Base-by-base conservation (phyloP, 2,888 invertebrate species). In the Orthosia incerta region DNA sequence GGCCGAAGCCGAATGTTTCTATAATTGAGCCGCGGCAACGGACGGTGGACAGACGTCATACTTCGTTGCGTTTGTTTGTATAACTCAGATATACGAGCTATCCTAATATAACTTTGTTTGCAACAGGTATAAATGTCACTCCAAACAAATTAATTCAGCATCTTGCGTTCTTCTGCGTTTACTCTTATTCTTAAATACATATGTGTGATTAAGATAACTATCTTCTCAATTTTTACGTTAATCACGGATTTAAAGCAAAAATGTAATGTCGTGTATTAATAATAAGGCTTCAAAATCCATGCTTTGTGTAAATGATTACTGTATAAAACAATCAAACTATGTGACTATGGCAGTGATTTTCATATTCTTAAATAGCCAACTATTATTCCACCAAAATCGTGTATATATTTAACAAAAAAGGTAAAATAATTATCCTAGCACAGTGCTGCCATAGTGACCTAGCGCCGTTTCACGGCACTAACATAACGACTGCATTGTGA, bases 381-480 rank as follows among this genome's bases (percentile, higher is more conserved):
- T n/a, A 53, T 70, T 80, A 60, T 3, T 39, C 59, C 67, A 84
- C 56, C 15, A 23, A 73, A 63, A 45, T 46, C 20, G 48, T 59
- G 18, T 62, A 18, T 56, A 26, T 68, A 55, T 79, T 53, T 50
- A 60, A 50, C 48, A 23, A 64, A 18, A 46, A n/a, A 48, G 13
- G 78, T 31, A 9, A n/a, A 46, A 48, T 26, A 7, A 57, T 56
- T 63, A 59, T 83, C 71, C 64, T 72, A 77, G 77, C 80, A 82
- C 86, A 83, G 68, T 75, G 60, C 87, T 85, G 85, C 85, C 85
- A 86, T 86, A 86, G 78, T 80, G 65, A 85, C 62, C 60, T 76
- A 83, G 75, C 71, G 64, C 61, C 71, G 51, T 74, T 72, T 74
- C 61, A 65, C 71, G 71, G 71, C 83, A 86, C 74, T 85, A 80